phyloP scores from a whole-genome alignment of 1,140 invertebrate species.

The Scaptodrosophila lebanonensis region DNA sequence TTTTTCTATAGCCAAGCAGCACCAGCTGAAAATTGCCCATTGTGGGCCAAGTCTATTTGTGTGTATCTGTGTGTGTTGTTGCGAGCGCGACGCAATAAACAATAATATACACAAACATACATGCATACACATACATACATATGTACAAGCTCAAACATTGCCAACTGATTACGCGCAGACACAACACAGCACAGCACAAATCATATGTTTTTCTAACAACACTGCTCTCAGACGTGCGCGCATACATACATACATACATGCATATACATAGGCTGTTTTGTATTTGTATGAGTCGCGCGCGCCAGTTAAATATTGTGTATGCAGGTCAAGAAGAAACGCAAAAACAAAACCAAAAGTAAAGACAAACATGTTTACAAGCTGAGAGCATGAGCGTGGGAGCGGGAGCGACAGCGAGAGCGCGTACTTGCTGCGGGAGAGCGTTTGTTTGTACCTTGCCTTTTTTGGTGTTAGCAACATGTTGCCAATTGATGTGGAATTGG shows the following conservation, averaged over 20 bases:
- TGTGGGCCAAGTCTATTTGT: slow-evolving; percentile 68
- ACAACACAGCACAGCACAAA: slow-evolving; percentile 66
- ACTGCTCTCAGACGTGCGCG: slow-evolving; percentile 11
- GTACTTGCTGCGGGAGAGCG: background rate
- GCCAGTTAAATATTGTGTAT: slow-evolving; percentile 73
- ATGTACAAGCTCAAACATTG: slow-evolving; percentile 42
- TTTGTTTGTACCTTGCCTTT: slow-evolving; percentile 15
- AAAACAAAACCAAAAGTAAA: slow-evolving; percentile 73
- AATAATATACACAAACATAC: slow-evolving; percentile 36
- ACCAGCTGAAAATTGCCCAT: slow-evolving; percentile 49
- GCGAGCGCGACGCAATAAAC: slow-evolving; percentile 57
- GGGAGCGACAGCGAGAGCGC: too few relatives aligned
- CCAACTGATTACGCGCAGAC: slow-evolving; percentile 59
- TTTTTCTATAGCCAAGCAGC: too few relatives aligned
- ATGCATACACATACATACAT: slow-evolving; percentile 12
- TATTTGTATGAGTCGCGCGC: slow-evolving; percentile 48
- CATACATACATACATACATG: slow-evolving; percentile 13
- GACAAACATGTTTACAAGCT: slow-evolving; percentile 61
- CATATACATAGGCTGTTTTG: slow-evolving; percentile 9
- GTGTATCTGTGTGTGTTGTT: slow-evolving; percentile 23
- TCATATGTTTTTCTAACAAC: slow-evolving; percentile 69
- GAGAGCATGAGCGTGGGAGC: slow-evolving; percentile 6
- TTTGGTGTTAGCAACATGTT: slow-evolving; percentile 49
- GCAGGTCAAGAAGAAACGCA: slow-evolving; percentile 72
- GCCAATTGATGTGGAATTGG: slow-evolving; percentile 14